Base-by-base conservation (phyloP, 2,797 vertebrate genomes). In the Acanthurus tractus region DNA sequence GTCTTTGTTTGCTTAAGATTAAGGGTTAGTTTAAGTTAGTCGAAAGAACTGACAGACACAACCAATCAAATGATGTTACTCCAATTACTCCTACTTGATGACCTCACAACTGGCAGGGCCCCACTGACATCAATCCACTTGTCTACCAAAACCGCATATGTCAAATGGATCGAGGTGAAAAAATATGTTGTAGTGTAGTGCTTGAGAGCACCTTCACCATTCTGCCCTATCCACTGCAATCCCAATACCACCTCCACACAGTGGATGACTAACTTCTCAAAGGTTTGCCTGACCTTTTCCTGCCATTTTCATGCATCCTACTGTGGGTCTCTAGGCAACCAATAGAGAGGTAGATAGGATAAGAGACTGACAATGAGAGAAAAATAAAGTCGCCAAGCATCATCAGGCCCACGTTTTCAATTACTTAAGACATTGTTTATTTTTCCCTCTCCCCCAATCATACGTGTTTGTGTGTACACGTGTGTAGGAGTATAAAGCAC, bases 281-380 rank as follows among this genome's bases (percentile, higher is more conserved):
- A 91, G 90, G 92, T 90, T 93, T 92, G 86, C 70, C 82, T 92
- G 92, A 94, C 92, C 92, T 93, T 93, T 92, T 87, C 77, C 68
- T 88, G 78, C 84, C 73, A 87, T 93, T 92, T 91, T 84, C 77
- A 87, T 92, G 87, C 90, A 92, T 92, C 89, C 88, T 83, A 90
- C 90, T 81, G 80, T 63, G 81, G 76, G 88, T 93, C 81, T 94
- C 93, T 85, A 92, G 84, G 93, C 92, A 93, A 94, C 88, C 84
- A 84, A 81, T 77, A 45, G 59, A 88, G 67, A 77, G 57, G 73
- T 25, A 80, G 66, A 58, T 49, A 76, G 72, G 58, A 83, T 74
- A 50, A 74, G 42, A 74, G 49, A 69, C 63, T 82, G 71, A 85
- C 63, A 87, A 76, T 68, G 18, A 77, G 45, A 72, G 65, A 74